These are phyloP conservation scores for Thymallus thymallus DNA, from an alignment of 2,113 vertebrate genomes.

Conservation along the genomic window DNA sequence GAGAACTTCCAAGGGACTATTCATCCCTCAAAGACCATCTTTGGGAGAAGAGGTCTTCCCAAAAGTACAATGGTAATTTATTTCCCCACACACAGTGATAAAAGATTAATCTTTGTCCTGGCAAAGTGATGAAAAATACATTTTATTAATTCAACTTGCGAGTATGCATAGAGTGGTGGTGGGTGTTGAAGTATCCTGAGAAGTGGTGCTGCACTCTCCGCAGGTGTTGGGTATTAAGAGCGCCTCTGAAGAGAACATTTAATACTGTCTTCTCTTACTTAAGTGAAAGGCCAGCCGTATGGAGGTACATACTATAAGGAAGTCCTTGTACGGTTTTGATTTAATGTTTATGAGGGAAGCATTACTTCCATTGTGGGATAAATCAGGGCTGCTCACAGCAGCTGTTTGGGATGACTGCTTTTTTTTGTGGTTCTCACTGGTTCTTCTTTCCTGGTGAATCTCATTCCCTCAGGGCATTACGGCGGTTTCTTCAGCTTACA, in stretches of 20 bases:
- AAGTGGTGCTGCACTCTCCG: not conserved
- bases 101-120: not conserved
- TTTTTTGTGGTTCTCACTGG: not conserved
- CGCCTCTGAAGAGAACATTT: not conserved
- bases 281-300: not conserved
- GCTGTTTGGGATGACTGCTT: not conserved
- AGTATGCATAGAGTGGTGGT: not conserved
- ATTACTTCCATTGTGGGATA: not conserved
- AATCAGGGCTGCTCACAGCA: not conserved
- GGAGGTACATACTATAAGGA: not conserved
- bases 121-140: not conserved
- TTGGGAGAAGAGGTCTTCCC: no score
- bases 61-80: not conserved
- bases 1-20: no score
- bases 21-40: no score
- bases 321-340: slow-evolving; percentile 3
- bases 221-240: not conserved
- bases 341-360: not conserved
- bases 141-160: not conserved
- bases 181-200: not conserved
- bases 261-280: not conserved
- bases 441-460: not conserved
- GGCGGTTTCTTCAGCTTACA: not conserved
- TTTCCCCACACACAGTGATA: not conserved
- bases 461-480: not conserved